Evolutionary conservation across 1,140 invertebrate genomes (phyloP).

Genomic region (Drosophila truncata): DNA sequence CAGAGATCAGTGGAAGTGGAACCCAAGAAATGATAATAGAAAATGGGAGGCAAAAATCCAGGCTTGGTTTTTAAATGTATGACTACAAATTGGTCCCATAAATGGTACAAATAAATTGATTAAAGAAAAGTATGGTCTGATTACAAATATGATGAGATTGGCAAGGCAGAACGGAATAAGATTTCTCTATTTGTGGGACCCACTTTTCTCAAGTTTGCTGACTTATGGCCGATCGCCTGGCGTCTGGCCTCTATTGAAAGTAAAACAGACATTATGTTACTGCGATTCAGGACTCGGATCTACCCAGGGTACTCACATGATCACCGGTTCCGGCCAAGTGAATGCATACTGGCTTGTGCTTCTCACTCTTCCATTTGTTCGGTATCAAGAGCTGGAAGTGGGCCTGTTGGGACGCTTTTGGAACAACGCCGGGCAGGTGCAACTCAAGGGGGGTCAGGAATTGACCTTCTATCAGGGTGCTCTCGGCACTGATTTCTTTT

Average conservation of each 20-base stretch:
- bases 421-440: conserved; percentile 94
- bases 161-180: background rate
- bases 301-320: conserved; percentile 91
- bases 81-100: conserved; percentile 16
- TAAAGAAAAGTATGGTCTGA: background rate
- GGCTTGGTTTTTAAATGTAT: background rate
- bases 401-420: conserved; percentile 92
- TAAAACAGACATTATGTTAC: conserved; percentile 35
- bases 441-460: conserved; percentile 95
- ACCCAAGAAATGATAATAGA: background rate
- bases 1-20: background rate
- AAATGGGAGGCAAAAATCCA: background rate
- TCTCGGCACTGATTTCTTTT: conserved; percentile 92
- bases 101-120: conserved; percentile 1
- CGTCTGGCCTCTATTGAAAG: conserved; percentile 37
- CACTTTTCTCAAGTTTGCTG: conserved; percentile 31
- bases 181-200: conserved; percentile 18
- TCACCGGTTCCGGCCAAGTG: conserved; percentile 99
- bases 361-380: conserved; percentile 90
- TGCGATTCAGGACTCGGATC: background rate
- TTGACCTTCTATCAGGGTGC: conserved; percentile 93
- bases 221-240: conserved; percentile 29
- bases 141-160: background rate
- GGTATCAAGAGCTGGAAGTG: conserved; percentile 95
- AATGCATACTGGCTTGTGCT: conserved; percentile 94